These are phyloP conservation scores for Sternarchorhynchus goeldii DNA, from an alignment of 2,797 vertebrate species.

Conservation along the genomic window DNA sequence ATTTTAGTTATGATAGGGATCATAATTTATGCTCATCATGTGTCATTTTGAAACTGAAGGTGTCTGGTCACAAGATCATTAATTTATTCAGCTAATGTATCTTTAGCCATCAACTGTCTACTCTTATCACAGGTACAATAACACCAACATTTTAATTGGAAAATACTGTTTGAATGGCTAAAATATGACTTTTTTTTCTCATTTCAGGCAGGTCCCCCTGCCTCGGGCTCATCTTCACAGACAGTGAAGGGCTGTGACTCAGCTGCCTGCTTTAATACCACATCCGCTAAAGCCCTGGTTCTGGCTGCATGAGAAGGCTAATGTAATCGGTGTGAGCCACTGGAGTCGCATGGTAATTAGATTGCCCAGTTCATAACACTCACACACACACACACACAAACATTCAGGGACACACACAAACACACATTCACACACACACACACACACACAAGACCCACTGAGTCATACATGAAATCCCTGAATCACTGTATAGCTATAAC, in stretches of 20 bases:
- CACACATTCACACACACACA: constrained; percentile 45
- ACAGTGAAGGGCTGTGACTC: constrained; percentile 39
- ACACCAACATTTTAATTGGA: not conserved
- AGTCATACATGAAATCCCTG: constrained; percentile 50
- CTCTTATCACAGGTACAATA: not conserved
- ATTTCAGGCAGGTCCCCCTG: not conserved
- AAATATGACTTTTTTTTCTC: not conserved
- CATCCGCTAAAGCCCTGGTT: constrained; percentile 44
- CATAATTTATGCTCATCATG: no score
- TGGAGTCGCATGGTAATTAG: constrained; percentile 62
- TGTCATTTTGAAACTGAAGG: no score
- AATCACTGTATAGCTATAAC: constrained; percentile 38
- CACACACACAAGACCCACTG: constrained; percentile 37
- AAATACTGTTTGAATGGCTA: not conserved
- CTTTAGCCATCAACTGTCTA: not conserved
- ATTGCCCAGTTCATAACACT: constrained; percentile 59
- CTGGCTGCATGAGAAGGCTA: constrained; percentile 53
- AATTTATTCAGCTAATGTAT: constrained; percentile 4
- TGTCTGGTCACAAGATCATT: no score
- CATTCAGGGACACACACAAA: no score
- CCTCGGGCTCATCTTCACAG: constrained; percentile 38
- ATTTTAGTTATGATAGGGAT: no score
- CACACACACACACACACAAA: constrained; percentile 32
- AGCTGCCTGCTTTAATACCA: constrained; percentile 59
- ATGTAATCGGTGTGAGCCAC: constrained; percentile 58